Conservation (phyloP, 2,888 invertebrate species). For the Petrolisthes manimaculis region DNA sequence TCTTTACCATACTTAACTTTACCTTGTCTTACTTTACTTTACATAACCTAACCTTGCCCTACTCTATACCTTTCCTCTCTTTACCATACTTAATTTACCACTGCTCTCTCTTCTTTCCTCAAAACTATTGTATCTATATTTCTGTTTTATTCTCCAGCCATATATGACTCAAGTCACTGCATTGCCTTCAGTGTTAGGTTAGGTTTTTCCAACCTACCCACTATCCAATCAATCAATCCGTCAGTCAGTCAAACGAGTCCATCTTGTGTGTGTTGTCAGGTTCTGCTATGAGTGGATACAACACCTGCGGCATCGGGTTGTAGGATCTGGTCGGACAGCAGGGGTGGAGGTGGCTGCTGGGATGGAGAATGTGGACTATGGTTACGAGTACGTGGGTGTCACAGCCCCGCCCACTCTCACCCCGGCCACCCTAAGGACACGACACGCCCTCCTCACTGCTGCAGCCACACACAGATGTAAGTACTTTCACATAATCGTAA, state of each 20-base stretch:
- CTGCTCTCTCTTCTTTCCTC: no score
- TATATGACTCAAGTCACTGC: no score
- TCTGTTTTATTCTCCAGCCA: no score
- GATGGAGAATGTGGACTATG: slow-evolving; percentile 42
- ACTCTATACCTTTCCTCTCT: neutral
- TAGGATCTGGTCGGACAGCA: slow-evolving; percentile 32
- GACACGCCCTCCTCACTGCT: slow-evolving; percentile 43
- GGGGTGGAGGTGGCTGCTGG: slow-evolving; percentile 39
- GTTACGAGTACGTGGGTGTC: slow-evolving; percentile 53
- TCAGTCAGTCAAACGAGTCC: neutral
- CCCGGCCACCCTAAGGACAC: slow-evolving; percentile 41
- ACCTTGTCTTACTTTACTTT: neutral
- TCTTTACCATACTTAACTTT: no score
- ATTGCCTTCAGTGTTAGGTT: no score
- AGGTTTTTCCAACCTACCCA: neutral
- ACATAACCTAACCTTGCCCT: neutral
- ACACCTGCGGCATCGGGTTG: slow-evolving; percentile 43
- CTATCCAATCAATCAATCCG: neutral
- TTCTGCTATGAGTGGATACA: slow-evolving; percentile 49
- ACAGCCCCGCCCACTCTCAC: slow-evolving; percentile 28
- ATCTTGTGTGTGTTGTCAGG: neutral
- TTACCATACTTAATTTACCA: no score
- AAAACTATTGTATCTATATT: no score
- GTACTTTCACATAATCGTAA: neutral
- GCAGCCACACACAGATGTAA: slow-evolving; percentile 39